A percentile compares a stretch with the other conserved stretches of the same genome.
These are phyloP conservation scores for Corydoras maculifer DNA, from an alignment of 2,113 vertebrate genomes.

Conservation along the genomic window DNA sequence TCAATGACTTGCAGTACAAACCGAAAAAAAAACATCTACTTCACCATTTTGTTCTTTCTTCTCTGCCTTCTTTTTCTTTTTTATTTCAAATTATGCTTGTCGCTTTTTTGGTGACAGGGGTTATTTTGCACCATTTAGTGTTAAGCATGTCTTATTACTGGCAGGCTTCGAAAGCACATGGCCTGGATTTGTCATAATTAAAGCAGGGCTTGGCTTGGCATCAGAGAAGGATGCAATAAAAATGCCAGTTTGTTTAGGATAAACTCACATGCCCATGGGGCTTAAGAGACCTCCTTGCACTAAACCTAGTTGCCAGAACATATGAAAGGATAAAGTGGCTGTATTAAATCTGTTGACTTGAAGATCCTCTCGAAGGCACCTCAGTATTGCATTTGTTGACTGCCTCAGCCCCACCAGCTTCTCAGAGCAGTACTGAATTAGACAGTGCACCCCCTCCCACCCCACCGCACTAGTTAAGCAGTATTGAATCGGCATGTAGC, in stretches of 20 bases:
- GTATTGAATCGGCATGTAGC: constrained; percentile 72
- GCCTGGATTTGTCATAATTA: constrained; percentile 67
- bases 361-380: constrained; percentile 61
- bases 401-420: constrained; percentile 56
- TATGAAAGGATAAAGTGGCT: constrained; percentile 67
- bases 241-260: constrained; percentile 63
- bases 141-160: constrained; percentile 53
- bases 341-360: constrained; percentile 70
- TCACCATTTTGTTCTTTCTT: background rate
- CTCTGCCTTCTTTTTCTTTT: background rate
- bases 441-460: constrained; percentile 64
- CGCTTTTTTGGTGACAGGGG: constrained; percentile 50
- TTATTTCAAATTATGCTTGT: constrained; percentile 5
- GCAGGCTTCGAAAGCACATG: constrained; percentile 56
- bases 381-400: constrained; percentile 69
- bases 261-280: constrained; percentile 54
- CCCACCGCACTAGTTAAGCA: constrained; percentile 63
- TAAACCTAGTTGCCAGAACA: constrained; percentile 66
- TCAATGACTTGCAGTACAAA: background rate
- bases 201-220: constrained; percentile 57
- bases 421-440: constrained; percentile 67
- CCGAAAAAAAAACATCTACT: constrained; percentile 7
- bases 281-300: constrained; percentile 51
- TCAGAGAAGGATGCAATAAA: constrained; percentile 58
- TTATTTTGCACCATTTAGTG: constrained; percentile 46